Base-by-base conservation (phyloP, 2,888 invertebrate genomes). In the Scaptomyza flava region DNA sequence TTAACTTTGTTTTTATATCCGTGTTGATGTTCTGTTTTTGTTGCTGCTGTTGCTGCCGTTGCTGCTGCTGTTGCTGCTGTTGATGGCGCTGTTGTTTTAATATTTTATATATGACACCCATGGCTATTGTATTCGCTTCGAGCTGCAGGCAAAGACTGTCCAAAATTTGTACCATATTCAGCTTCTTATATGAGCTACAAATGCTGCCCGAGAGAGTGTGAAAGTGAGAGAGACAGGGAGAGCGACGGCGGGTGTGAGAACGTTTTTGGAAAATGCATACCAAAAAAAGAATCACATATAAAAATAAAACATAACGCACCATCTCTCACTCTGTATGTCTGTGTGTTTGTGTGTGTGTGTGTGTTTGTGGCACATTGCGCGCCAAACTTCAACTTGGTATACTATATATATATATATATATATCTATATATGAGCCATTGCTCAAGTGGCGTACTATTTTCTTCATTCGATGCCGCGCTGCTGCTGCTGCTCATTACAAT, bases 101-200 rank as follows among this genome's bases (percentile, higher is more conserved):
- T 76, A 90, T 83, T 68, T 90, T 90, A 50, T 90, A 89, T 72
- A 90, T 87, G 68, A 90, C 86, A 68, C 90, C 90, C 90, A 90
- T 90, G 68, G 63, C 65, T 46, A 38, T 56, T 75, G 69, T 73
- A 61, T 42, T 66, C 83, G 64, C 77, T 61, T 64, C 73, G 77
- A 82, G 72, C 56, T 57, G 70, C 71, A 38, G 58, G 31, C 71
- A 46, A 59, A 59, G 85, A 89, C 89, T 89, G 88, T 81, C 62
- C 72, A 71, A 69, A 65, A 63, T 62, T 65, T 74, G 64, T 60
- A 68, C 77, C 58, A 65, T 56, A 46, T 59, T 54, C 53, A 34
- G 54, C 58, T 30, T 70, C 67, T 81, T 81, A 79, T 81, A 81
- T 64, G 51, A 58, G 59, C 57, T 65, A 33, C 47, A 30, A 4